phyloP scores from a whole-genome alignment of 2,113 vertebrate species.

The Lucifuga dentata region DNA sequence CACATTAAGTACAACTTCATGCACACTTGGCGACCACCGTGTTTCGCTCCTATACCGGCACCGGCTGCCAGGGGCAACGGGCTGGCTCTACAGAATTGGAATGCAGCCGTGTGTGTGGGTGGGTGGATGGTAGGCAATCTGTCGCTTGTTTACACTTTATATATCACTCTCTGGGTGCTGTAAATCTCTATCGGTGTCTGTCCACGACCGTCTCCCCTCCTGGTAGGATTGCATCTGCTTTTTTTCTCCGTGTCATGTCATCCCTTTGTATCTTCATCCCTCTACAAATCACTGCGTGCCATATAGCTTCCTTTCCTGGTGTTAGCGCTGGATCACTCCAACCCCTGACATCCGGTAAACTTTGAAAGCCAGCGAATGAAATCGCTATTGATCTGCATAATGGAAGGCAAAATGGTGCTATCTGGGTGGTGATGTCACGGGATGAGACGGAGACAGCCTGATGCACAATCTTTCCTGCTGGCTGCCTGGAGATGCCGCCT shows the following conservation, averaged over 20 bases:
- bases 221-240: conserved; percentile 46
- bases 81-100: conserved; percentile 59
- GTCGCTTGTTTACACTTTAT: conserved; percentile 75
- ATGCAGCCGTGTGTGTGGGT: conserved; percentile 51
- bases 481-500: conserved; percentile 38
- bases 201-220: conserved; percentile 52
- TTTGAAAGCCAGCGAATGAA: conserved; percentile 31
- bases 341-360: conserved; percentile 27
- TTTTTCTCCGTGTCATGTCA: conserved; percentile 11
- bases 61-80: conserved; percentile 68
- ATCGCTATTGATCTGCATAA: conserved; percentile 66
- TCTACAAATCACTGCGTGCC: conserved; percentile 34
- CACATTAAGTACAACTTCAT: conserved; percentile 23
- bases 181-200: conserved; percentile 62
- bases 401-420: conserved; percentile 49
- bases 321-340: conserved; percentile 1
- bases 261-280: not conserved
- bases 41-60: conserved; percentile 37
- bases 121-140: conserved; percentile 71
- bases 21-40: conserved; percentile 36
- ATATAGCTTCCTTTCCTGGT: not conserved
- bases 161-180: conserved; percentile 63
- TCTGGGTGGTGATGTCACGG: conserved; percentile 61
- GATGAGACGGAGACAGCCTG: conserved; percentile 21
- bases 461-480: conserved; percentile 20